A percentile compares a stretch with the other conserved stretches of the same genome.
These are phyloP conservation scores for Origma solitaria DNA, from an alignment of 2,113 vertebrate genomes.

Conservation along the genomic window DNA sequence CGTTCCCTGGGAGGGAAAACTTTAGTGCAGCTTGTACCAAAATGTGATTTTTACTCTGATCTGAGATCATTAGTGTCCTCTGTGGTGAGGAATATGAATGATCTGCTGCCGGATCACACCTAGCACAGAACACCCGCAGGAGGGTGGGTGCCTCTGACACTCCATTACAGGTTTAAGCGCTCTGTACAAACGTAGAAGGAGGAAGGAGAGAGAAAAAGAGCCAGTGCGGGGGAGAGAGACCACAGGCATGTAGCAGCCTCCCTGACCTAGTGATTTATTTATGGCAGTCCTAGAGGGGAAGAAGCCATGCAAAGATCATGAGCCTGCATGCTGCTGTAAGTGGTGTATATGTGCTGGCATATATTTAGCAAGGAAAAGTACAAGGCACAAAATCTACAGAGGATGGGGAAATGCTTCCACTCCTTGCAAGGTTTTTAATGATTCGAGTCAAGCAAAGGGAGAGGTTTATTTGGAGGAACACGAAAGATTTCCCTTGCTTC, in stretches of 20 bases:
- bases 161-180: not conserved
- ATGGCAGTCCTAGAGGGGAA: constrained; percentile 44
- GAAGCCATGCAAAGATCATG: constrained; percentile 14
- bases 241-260: constrained; percentile 2
- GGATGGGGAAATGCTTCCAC: not conserved
- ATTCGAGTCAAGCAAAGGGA: not conserved
- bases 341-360: not conserved
- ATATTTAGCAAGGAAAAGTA: not conserved
- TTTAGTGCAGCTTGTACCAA: not conserved
- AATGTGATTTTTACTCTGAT: not conserved
- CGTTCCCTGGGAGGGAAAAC: not conserved
- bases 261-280: constrained; percentile 53
- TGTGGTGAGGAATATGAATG: not conserved
- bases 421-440: not conserved
- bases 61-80: not conserved
- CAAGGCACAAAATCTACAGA: not conserved
- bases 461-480: not conserved
- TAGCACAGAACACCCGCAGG: not conserved
- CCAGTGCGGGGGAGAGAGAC: not conserved
- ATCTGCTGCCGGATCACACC: not conserved
- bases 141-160: not conserved
- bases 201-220: not conserved
- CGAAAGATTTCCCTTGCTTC: not conserved
- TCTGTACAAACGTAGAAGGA: not conserved
- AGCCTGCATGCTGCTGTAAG: not conserved